These are phyloP conservation scores for Stenolophus ochropezus DNA, from an alignment of 2,888 invertebrate species.

Conservation along the genomic window DNA sequence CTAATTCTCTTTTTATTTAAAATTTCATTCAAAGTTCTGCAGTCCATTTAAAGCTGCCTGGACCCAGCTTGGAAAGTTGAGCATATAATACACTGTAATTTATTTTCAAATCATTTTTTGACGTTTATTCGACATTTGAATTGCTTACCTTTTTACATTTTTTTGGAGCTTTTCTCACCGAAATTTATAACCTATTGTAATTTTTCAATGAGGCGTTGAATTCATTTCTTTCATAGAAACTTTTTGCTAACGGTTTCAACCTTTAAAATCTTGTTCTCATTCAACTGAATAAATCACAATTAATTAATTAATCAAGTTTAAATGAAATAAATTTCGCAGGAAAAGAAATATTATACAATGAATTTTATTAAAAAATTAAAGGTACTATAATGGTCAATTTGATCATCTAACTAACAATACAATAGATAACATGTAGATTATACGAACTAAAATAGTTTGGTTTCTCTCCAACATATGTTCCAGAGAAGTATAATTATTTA, in stretches of 20 bases:
- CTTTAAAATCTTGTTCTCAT: too few relatives aligned
- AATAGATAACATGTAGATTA: conserved; percentile 40
- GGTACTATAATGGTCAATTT: not conserved
- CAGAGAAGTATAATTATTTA: conserved; percentile 21
- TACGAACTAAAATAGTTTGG: conserved; percentile 37
- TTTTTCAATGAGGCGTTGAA: too few relatives aligned
- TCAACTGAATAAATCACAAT: too few relatives aligned
- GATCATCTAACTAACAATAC: not conserved
- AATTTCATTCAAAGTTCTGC: not conserved
- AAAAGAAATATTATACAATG: too few relatives aligned
- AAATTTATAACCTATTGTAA: too few relatives aligned
- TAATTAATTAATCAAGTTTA: too few relatives aligned
- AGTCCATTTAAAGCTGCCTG: not conserved
- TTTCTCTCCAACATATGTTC: conserved; percentile 19
- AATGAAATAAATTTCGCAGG: not conserved
- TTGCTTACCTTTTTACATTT: not conserved
- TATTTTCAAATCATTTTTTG: not conserved
- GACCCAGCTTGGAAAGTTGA: not conserved
- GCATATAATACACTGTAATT: not conserved
- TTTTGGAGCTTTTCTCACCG: too few relatives aligned
- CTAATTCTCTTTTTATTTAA: not conserved
- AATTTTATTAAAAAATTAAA: too few relatives aligned
- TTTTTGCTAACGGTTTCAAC: too few relatives aligned
- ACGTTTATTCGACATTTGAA: not conserved
- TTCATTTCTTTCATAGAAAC: too few relatives aligned